Percentiles rank a stretch among this genome's conserved stretches.
These are phyloP conservation scores for Himantopus leucocephalus DNA, from an alignment of 2,113 vertebrate genomes.

Conservation along the genomic window DNA sequence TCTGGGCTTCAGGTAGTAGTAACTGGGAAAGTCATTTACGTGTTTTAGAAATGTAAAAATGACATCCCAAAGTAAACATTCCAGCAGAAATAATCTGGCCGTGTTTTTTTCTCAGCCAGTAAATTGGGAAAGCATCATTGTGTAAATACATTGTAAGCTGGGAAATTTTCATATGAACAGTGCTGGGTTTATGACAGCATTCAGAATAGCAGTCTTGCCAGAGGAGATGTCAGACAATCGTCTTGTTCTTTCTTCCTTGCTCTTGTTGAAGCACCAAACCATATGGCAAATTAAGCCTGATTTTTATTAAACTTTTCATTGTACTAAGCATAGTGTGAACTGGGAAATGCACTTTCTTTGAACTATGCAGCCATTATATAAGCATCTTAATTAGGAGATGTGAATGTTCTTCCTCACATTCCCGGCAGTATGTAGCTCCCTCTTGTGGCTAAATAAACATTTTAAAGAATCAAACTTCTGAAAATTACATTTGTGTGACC, in stretches of 20 bases:
- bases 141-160: not conserved
- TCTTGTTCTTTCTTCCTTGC: not conserved
- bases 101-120: not conserved
- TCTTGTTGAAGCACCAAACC: constrained; percentile 18
- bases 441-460: constrained; percentile 55
- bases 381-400: constrained; percentile 48
- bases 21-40: not conserved
- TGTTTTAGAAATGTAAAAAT: not conserved
- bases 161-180: not conserved
- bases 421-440: constrained; percentile 44
- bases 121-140: not conserved
- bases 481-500: not conserved
- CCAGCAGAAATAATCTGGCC: not conserved
- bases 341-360: constrained; percentile 52
- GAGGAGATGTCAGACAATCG: constrained; percentile 1
- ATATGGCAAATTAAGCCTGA: constrained; percentile 59
- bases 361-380: constrained; percentile 23
- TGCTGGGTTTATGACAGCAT: not conserved
- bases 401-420: not conserved
- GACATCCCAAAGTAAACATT: not conserved
- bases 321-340: constrained; percentile 1
- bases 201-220: not conserved
- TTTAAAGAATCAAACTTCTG: not conserved
- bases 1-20: not conserved
- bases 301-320: constrained; percentile 61